Base-by-base conservation (phyloP, 2,113 vertebrate genomes). In the Rhynchopsitta pachyrhyncha region DNA sequence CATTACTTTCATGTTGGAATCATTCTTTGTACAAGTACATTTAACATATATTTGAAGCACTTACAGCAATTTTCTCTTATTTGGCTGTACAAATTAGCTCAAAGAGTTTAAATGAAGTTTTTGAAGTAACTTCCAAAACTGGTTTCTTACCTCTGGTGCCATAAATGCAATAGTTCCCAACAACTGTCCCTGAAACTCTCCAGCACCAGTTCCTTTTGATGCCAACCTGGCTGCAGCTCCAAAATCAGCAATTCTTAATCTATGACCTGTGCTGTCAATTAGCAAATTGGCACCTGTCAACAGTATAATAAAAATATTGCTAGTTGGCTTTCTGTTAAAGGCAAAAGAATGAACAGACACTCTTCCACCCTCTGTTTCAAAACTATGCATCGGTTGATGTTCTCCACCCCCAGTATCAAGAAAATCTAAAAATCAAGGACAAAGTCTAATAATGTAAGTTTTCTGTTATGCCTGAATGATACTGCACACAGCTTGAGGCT, bases 141-240 rank as follows among this genome's bases (percentile, higher is more conserved):
- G 42, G 18, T 93, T 88, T 96, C 97, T 97, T 97, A 99, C 99
- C 98, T 99, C 99, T 0, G 99, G 99, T 77, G 99, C 99, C 99
- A 99, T 99, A 96, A 99, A 99, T 15, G 99, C 99, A 96, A 99
- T 99, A 74, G 99, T 99, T 83, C 99, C 99, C 96, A 99, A 88
- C 70, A 99, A 97, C 57, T 99, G 99, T 87, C 99, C 99, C 97
- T 99, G 99, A 97, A 99, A 99, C 93, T 99, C 99, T 53, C 99
- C 99, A 20, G 98, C 99, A 47, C 99, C 99, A 9, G 99, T 99
- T 96, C 98, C 99, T 97, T 99, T 99, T 42, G 98, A 99, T 50
- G 99, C 99, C 98, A 99, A 93, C 85, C 99, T 98, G 82, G 99
- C 98, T 29, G 99, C 99, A 80, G 98, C 99, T 93, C 99, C 99